Conservation (phyloP, 2,888 invertebrate genomes). For the Hypomecis atomaria region DNA sequence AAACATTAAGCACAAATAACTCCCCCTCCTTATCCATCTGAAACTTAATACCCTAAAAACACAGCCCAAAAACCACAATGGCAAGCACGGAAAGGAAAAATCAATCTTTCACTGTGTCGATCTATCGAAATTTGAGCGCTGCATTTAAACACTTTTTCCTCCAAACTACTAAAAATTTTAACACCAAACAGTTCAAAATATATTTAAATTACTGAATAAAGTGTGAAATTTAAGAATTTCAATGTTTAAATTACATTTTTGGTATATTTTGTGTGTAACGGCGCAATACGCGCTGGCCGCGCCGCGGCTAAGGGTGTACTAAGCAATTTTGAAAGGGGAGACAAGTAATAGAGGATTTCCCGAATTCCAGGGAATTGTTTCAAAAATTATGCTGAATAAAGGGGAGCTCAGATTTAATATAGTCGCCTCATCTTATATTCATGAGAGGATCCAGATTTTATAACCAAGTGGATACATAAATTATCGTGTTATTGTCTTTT, state of each 20-base stretch:
- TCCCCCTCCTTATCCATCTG: conserved; percentile 13
- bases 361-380: conserved; percentile 48
- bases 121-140: conserved; percentile 43
- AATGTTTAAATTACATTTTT: conserved; percentile 49
- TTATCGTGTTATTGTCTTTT: neutral
- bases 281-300: conserved; percentile 72
- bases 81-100: conserved; percentile 60
- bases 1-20: conserved; percentile 8
- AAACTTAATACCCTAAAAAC: conserved; percentile 29
- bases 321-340: conserved; percentile 46
- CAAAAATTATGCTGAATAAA: conserved; percentile 7
- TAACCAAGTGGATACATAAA: neutral
- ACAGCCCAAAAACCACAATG: conserved; percentile 56
- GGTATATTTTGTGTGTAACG: conserved; percentile 47
- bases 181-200: conserved; percentile 47
- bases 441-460: neutral
- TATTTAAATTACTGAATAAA: conserved; percentile 32
- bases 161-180: conserved; percentile 10
- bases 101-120: conserved; percentile 64
- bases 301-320: conserved; percentile 70
- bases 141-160: conserved; percentile 29
- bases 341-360: conserved; percentile 47
- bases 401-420: conserved; percentile 6
- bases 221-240: conserved; percentile 27
- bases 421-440: neutral